These are phyloP conservation scores for Sebastes iracundus DNA, from an alignment of 2,797 vertebrate species.

Conservation along the genomic window DNA sequence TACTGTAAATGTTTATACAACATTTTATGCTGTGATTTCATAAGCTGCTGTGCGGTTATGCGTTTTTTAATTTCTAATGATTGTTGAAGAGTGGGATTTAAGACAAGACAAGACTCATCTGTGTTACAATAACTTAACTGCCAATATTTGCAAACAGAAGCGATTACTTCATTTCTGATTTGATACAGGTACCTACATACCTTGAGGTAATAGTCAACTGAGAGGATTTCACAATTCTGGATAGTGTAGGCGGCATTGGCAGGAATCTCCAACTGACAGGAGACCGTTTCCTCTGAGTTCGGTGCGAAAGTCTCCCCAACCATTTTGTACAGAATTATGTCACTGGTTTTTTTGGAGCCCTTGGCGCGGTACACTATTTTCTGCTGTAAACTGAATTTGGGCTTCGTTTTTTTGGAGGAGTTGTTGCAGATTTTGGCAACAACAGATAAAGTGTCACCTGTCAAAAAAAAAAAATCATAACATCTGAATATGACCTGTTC, in stretches of 20 bases:
- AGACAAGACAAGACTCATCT: background rate
- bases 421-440: constrained; percentile 88
- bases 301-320: constrained; percentile 82
- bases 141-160: background rate
- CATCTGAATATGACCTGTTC: background rate
- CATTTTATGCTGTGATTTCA: background rate
- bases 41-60: background rate
- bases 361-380: constrained; percentile 80
- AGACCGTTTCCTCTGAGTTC: constrained; percentile 82
- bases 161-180: background rate
- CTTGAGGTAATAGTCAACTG: constrained; percentile 88
- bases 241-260: constrained; percentile 71
- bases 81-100: background rate
- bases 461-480: constrained; percentile 12
- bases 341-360: constrained; percentile 70
- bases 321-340: constrained; percentile 80
- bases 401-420: constrained; percentile 85
- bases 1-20: background rate
- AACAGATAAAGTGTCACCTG: constrained; percentile 91
- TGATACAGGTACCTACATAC: constrained; percentile 52
- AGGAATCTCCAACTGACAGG: constrained; percentile 86
- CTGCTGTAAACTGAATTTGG: constrained; percentile 87
- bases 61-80: background rate
- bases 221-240: constrained; percentile 88
- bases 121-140: background rate